Conservation (phyloP, 2,797 vertebrate species). For the Pseudomugil tenellus region DNA sequence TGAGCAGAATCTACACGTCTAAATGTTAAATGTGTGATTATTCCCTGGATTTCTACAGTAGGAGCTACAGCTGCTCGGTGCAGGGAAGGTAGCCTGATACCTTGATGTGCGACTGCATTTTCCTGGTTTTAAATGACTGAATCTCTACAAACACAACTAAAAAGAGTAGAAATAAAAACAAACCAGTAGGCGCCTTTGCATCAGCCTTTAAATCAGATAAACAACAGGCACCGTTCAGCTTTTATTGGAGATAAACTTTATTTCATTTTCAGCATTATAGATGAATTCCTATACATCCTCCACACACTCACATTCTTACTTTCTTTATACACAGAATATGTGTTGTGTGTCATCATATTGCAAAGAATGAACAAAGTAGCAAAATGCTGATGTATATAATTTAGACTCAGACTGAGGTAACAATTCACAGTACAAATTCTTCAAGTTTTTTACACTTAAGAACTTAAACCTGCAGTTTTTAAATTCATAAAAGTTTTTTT, state of each 20-base stretch:
- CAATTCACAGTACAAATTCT: constrained; percentile 99
- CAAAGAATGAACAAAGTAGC: constrained; percentile 76
- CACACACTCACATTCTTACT: constrained; percentile 85
- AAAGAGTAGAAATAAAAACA: constrained; percentile 6
- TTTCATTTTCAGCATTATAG: constrained; percentile 91
- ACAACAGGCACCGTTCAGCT: constrained; percentile 88
- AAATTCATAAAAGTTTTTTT: constrained; percentile 79
- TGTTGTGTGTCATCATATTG: constrained; percentile 84
- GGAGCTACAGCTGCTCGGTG: constrained; percentile 28
- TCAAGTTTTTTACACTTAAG: constrained; percentile 88
- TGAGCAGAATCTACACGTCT: not conserved
- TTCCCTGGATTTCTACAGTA: constrained; percentile 28
- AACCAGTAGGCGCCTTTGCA: constrained; percentile 5
- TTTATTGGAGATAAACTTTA: constrained; percentile 89
- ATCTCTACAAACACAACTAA: not conserved
- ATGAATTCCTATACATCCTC: constrained; percentile 91
- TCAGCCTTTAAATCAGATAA: constrained; percentile 66
- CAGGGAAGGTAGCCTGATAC: constrained; percentile 27
- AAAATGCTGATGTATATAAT: constrained; percentile 83
- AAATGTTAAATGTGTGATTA: constrained; percentile 32
- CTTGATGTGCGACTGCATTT: constrained; percentile 21
- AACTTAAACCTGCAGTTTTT: constrained; percentile 89
- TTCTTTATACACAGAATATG: constrained; percentile 86
- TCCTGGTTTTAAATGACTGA: not conserved
- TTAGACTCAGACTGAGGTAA: constrained; percentile 96